Base-by-base conservation (phyloP, 2,888 invertebrate genomes). In the Pterostichus niger region DNA sequence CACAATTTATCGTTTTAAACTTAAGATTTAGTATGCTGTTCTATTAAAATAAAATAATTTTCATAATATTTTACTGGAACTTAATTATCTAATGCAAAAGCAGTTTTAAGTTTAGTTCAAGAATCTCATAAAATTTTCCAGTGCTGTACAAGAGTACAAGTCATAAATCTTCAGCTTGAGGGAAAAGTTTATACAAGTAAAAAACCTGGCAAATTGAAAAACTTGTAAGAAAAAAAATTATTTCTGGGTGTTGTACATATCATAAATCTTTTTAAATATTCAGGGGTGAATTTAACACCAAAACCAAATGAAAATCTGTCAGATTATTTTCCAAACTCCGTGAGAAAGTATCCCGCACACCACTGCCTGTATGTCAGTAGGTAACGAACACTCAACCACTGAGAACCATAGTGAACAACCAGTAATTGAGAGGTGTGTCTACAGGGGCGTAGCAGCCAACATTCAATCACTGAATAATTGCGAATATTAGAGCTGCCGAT, bases 401-500 rank as follows among this genome's bases (percentile, higher is more conserved):
- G 40, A 40, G 40, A 13, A 49, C 49, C 13, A 49, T 10, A 49
- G 49, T 49, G 54, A 59, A 59, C 17, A 24, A 59, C 59, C 31
- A 24, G 31, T 59, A 78, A 78, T 59, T 59, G 77, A 13, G 80
- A 35, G 80, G 80, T 64, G 80, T 81, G 81, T 71, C 71, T 33
- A 7, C 71, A 35, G 52, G 52, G 73, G 81, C 81, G 73, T 81
- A 78, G 54, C 78, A 59, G 13, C 35, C 46, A 40, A 44, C 44
- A 61, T 78, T 78, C 78, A 78, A 61, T 78, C 78, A 61, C 59
- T 61, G 40, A 61, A 81, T 81, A 54, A 81, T 81, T 71, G 73
- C 71, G 52, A 71, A 71, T 80, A 71, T 68, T 68, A 68, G 35
- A n/a, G 59, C 54, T 13, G 33, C 79, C 35, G 79, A 54, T 81